Percentiles rank a stretch among this genome's conserved stretches.
Evolutionary conservation across 2,797 vertebrate species (phyloP).

Genomic region (Dermochelys coriacea): DNA sequence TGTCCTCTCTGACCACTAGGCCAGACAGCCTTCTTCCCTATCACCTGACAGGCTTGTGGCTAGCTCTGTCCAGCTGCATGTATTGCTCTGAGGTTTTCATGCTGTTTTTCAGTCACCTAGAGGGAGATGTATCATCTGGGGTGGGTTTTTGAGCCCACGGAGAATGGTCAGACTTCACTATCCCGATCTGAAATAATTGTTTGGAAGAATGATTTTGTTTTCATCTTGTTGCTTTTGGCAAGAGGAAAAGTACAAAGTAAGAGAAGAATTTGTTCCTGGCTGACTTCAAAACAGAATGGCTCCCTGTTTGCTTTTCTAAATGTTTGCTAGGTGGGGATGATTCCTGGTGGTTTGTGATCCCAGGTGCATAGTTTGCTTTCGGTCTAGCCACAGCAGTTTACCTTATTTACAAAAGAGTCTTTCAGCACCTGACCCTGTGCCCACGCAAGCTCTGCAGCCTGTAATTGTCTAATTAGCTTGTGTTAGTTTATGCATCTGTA

Average conservation of each 20-base stretch:
- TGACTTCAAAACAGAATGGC: slow-evolving; percentile 59
- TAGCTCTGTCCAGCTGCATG: neutral
- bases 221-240: slow-evolving; percentile 70
- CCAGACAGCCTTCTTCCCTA: neutral
- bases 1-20: neutral
- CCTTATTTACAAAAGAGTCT: slow-evolving; percentile 47
- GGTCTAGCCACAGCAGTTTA: slow-evolving; percentile 49
- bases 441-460: slow-evolving; percentile 41
- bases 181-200: slow-evolving; percentile 48
- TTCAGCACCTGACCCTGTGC: slow-evolving; percentile 43
- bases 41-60: neutral
- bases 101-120: slow-evolving; percentile 12
- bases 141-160: slow-evolving; percentile 45
- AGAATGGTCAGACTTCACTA: slow-evolving; percentile 15
- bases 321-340: slow-evolving; percentile 5
- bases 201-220: slow-evolving; percentile 60
- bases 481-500: slow-evolving; percentile 37
- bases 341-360: slow-evolving; percentile 50
- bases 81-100: slow-evolving; percentile 14
- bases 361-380: slow-evolving; percentile 53
- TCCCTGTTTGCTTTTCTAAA: slow-evolving; percentile 53
- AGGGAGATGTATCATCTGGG: slow-evolving; percentile 36
- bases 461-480: slow-evolving; percentile 56
- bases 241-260: slow-evolving; percentile 23
- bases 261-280: slow-evolving; percentile 44